Conservation (phyloP, 1,140 invertebrate species). For the Archivesica marissinica region DNA sequence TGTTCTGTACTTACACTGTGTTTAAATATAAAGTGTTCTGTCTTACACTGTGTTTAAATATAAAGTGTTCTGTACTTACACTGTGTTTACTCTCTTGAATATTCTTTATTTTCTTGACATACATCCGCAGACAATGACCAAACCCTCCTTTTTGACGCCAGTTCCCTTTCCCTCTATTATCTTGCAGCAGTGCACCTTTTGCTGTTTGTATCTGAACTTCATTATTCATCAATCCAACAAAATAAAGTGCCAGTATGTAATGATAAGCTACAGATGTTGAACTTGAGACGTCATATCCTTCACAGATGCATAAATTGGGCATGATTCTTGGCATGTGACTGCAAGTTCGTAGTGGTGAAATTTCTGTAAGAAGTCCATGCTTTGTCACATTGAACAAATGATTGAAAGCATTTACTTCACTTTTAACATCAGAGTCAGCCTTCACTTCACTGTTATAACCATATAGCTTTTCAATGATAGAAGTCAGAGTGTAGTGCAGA, state of each 20-base stretch:
- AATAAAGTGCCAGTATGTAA: conserved; percentile 76
- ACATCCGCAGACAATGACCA: conserved; percentile 67
- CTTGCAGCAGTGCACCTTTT: neutral
- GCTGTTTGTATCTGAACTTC: conserved; percentile 73
- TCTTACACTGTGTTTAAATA: no score
- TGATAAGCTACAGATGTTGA: conserved; percentile 62
- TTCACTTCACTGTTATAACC: neutral
- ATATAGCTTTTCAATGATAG: conserved; percentile 32
- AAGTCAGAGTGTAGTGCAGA: conserved; percentile 70
- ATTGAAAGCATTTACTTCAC: conserved; percentile 41
- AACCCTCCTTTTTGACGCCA: conserved; percentile 61
- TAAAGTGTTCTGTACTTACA: no score
- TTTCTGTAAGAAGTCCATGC: conserved; percentile 71
- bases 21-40: no score
- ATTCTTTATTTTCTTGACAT: conserved; percentile 63
- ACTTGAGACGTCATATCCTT: conserved; percentile 73
- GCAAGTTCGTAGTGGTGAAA: conserved; percentile 74
- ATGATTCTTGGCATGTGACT: conserved; percentile 74
- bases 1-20: no score
- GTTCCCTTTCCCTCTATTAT: neutral
- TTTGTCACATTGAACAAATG: conserved; percentile 57
- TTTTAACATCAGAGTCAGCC: neutral
- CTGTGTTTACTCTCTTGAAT: conserved; percentile 57
- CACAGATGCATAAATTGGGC: conserved; percentile 81
- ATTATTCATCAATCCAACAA: conserved; percentile 78